phyloP scores from a whole-genome alignment of 2,888 invertebrate species.

The Brassicogethes aeneus region DNA sequence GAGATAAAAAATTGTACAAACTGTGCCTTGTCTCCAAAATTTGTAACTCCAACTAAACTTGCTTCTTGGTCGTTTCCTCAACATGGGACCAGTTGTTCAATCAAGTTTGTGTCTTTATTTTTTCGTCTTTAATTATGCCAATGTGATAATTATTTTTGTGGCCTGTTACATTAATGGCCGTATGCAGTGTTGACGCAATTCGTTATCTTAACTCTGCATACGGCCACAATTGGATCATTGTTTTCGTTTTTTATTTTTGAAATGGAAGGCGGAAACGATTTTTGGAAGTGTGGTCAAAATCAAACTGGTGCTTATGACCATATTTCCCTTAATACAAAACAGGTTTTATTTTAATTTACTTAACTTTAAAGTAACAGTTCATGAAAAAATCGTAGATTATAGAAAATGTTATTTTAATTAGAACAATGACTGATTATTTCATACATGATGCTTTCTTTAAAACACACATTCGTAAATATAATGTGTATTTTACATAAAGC shows the following conservation, averaged over 20 bases:
- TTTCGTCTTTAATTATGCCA: slow-evolving; percentile 10
- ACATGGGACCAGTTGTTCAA: slow-evolving; percentile 19
- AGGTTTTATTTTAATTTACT: too few relatives aligned
- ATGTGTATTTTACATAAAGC: slow-evolving; percentile 2
- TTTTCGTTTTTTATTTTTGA: background rate
- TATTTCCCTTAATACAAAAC: background rate
- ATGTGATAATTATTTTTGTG: slow-evolving; percentile 19
- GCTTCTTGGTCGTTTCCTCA: slow-evolving; percentile 16
- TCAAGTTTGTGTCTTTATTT: background rate
- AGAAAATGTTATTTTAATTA: slow-evolving; percentile 15
- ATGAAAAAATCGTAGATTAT: slow-evolving; percentile 14
- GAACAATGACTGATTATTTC: slow-evolving; percentile 19
- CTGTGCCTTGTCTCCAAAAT: slow-evolving; percentile 22
- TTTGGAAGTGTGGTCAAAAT: background rate
- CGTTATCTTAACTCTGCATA: slow-evolving; percentile 10
- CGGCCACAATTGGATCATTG: too few relatives aligned
- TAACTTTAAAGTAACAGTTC: slow-evolving; percentile 14
- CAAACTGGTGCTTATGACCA: background rate
- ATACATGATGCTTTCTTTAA: background rate
- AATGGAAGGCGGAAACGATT: background rate
- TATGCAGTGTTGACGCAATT: slow-evolving; percentile 3
- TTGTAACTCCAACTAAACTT: too few relatives aligned
- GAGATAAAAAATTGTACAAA: too few relatives aligned
- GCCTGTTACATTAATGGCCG: slow-evolving; percentile 18
- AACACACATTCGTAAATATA: background rate